A percentile compares a stretch with the other conserved stretches of the same genome.
Evolutionary conservation across 2,113 vertebrate species (phyloP).

Genomic region (Cryptomyrus ogoouensis): DNA sequence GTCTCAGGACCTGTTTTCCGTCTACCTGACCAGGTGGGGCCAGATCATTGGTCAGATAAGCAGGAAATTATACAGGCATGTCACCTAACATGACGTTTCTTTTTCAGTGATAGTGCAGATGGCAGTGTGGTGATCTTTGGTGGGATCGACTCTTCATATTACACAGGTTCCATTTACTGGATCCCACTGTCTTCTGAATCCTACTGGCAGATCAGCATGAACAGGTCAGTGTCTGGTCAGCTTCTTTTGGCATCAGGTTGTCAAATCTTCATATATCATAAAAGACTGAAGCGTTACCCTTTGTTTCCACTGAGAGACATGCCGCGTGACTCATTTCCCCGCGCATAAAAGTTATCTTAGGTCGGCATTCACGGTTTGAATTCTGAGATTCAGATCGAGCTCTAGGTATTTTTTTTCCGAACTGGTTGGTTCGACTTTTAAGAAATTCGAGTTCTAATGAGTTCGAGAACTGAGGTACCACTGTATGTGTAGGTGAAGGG

Average conservation of each 20-base stretch:
- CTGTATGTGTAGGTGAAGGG: not conserved
- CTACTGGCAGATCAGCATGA: constrained; percentile 67
- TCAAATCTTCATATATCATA: not conserved
- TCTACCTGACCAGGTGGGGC: constrained; percentile 44
- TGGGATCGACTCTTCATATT: constrained; percentile 48
- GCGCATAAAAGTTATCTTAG: too few species aligned
- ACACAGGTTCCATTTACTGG: constrained; percentile 56
- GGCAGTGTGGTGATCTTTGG: constrained; percentile 61
- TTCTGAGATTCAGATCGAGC: too few species aligned
- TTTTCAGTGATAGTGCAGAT: constrained; percentile 36
- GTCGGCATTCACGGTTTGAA: too few species aligned
- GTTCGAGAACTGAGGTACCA: too few species aligned
- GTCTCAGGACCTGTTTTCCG: constrained; percentile 38
- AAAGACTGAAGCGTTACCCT: too few species aligned
- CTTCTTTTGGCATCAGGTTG: not conserved
- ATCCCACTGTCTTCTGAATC: constrained; percentile 50
- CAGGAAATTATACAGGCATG: not conserved
- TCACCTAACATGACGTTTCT: not conserved
- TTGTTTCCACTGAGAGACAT: too few species aligned
- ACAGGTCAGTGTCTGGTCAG: constrained; percentile 52
- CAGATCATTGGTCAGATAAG: not conserved
- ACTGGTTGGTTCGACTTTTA: too few species aligned
- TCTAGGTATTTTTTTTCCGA: too few species aligned
- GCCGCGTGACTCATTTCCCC: too few species aligned
- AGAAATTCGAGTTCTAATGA: too few species aligned